A percentile compares a stretch with the other conserved stretches of the same genome.
Evolutionary conservation across 2,888 invertebrate genomes (phyloP).

Genomic region (Drosophila prolongata): DNA sequence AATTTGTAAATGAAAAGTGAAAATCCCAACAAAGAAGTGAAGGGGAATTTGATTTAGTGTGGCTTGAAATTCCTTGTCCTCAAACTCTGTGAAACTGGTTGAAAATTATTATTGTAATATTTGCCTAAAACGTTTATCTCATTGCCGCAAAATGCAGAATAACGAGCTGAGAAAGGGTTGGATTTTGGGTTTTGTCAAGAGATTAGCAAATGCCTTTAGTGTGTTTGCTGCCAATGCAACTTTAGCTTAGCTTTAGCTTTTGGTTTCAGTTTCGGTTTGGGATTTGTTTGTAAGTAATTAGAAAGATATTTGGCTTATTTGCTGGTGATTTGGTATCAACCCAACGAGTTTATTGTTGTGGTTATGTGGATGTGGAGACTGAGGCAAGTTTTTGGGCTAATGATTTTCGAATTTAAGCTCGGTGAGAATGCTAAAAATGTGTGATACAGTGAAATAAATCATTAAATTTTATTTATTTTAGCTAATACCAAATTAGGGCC

Average conservation of each 20-base stretch:
- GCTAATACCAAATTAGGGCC: too few species aligned
- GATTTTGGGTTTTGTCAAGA: slow-evolving; percentile 30
- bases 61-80: slow-evolving; percentile 11
- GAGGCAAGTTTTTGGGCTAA: not conserved
- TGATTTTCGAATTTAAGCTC: not conserved
- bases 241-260: slow-evolving; percentile 10
- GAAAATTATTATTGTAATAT: slow-evolving; percentile 45
- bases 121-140: slow-evolving; percentile 55
- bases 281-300: slow-evolving; percentile 64
- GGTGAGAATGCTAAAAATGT: not conserved
- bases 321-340: slow-evolving; percentile 19
- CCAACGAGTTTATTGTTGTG: slow-evolving; percentile 23
- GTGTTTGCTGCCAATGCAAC: slow-evolving; percentile 30
- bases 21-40: slow-evolving; percentile 33
- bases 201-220: slow-evolving; percentile 53
- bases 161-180: slow-evolving; percentile 5
- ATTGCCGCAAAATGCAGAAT: slow-evolving; percentile 31
- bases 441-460: not conserved
- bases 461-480: not conserved
- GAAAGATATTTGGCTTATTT: slow-evolving; percentile 31
- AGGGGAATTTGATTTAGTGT: slow-evolving; percentile 13
- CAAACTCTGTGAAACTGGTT: slow-evolving; percentile 30
- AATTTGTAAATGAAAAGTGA: slow-evolving; percentile 56
- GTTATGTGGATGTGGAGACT: not conserved
- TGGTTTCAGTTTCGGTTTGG: slow-evolving; percentile 26